A percentile compares a stretch with the other conserved stretches of the same genome.
Conservation (phyloP, 2,797 vertebrate genomes). For the Carcharodon carcharias region DNA sequence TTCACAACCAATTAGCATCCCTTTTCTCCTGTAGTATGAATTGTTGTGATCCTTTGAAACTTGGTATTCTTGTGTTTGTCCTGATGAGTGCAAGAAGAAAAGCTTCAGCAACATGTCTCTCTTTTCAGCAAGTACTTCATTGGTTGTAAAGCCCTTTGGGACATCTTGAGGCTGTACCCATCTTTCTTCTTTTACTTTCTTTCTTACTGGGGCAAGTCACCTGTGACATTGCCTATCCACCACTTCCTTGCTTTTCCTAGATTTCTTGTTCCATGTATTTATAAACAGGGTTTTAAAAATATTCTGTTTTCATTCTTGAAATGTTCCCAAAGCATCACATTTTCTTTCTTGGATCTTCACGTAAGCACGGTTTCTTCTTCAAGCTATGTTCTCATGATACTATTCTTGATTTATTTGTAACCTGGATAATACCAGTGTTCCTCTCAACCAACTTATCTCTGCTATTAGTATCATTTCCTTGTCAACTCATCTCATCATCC, state of each 20-base stretch:
- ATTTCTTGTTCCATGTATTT: background rate
- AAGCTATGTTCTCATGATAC: background rate
- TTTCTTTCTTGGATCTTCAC: background rate
- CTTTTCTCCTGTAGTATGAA: too few species aligned
- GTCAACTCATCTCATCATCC: background rate
- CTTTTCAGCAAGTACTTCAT: background rate
- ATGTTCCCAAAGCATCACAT: background rate
- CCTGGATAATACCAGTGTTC: background rate
- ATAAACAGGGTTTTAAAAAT: background rate
- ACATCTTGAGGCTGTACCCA: background rate
- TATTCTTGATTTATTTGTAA: background rate
- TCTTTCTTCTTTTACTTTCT: background rate
- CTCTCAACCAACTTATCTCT: background rate
- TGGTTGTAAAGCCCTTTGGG: background rate
- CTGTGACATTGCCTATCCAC: background rate
- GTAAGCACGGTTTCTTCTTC: background rate
- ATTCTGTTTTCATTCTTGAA: background rate
- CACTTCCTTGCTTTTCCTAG: background rate
- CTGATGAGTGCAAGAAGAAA: too few species aligned
- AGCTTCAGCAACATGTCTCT: too few species aligned
- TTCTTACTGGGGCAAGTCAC: background rate
- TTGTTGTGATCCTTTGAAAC: too few species aligned
- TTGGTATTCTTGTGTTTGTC: too few species aligned
- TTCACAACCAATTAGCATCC: too few species aligned
- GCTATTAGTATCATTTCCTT: background rate